phyloP scores from a whole-genome alignment of 1,140 invertebrate genomes.

The Drosophila pandora region DNA sequence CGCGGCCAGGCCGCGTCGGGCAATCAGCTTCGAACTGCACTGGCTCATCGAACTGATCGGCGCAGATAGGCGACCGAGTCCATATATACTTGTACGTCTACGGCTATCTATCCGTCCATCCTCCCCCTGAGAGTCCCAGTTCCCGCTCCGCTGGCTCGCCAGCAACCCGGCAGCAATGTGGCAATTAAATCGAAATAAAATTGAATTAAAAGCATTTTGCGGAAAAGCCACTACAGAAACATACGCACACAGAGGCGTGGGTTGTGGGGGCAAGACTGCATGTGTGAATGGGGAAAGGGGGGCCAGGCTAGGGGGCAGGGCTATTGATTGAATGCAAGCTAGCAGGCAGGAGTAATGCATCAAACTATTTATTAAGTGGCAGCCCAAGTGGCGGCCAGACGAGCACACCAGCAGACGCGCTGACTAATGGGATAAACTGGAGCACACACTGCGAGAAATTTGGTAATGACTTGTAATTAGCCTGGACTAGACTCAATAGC shows the following conservation, averaged over 20 bases:
- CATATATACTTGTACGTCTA: slow-evolving; percentile 26
- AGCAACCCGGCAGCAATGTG: slow-evolving; percentile 62
- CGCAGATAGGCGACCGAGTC: slow-evolving; percentile 60
- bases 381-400: slow-evolving; percentile 70
- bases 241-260: slow-evolving; percentile 11
- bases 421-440: slow-evolving; percentile 66
- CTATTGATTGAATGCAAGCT: slow-evolving; percentile 75
- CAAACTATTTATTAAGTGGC: slow-evolving; percentile 80
- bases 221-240: slow-evolving; percentile 73
- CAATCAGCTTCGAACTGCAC: slow-evolving; percentile 46
- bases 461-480: not conserved
- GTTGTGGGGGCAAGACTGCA: slow-evolving; percentile 15
- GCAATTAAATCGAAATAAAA: slow-evolving; percentile 81
- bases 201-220: slow-evolving; percentile 81
- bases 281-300: too few species aligned
- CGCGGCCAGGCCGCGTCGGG: slow-evolving; percentile 18
- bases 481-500: not conserved
- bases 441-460: slow-evolving; percentile 13
- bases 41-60: slow-evolving; percentile 58
- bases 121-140: not conserved
- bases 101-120: slow-evolving; percentile 26
- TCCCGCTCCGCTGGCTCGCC: not conserved
- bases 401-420: slow-evolving; percentile 61
- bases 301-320: slow-evolving; percentile 17
- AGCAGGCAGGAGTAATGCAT: slow-evolving; percentile 67